phyloP scores from a whole-genome alignment of 2,113 vertebrate species.

The Clarias batrachus region DNA sequence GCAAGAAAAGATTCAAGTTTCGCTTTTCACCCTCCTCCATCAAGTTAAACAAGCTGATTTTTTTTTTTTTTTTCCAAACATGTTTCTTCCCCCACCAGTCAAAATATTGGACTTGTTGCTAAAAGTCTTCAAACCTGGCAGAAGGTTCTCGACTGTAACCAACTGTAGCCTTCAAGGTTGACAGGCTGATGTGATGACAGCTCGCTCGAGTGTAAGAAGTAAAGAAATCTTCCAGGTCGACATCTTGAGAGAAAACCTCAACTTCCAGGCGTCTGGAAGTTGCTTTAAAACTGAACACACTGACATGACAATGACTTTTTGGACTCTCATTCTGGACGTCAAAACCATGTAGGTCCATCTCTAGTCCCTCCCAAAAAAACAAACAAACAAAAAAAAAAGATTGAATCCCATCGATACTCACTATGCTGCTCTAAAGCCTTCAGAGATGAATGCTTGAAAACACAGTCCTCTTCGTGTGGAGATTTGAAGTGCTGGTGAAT shows the following conservation, averaged over 20 bases:
- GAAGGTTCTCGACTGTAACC: slow-evolving; percentile 4
- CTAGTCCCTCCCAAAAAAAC: background rate
- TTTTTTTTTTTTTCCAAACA: background rate
- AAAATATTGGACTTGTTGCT: background rate
- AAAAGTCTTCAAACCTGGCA: background rate
- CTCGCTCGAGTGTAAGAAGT: background rate
- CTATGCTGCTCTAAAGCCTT: background rate
- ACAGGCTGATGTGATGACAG: slow-evolving; percentile 2
- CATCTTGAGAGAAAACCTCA: background rate
- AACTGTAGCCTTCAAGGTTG: background rate
- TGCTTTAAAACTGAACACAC: background rate
- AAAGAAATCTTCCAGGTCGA: background rate
- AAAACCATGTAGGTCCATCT: background rate
- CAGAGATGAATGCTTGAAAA: background rate
- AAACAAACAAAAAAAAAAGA: background rate
- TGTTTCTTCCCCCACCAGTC: background rate
- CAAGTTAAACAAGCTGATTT: background rate
- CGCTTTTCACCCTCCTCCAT: background rate
- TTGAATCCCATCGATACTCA: background rate
- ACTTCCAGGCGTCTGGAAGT: background rate
- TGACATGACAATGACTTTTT: background rate
- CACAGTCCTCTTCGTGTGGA: background rate
- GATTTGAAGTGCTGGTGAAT: background rate
- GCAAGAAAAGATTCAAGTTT: background rate
- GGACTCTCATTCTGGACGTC: background rate